phyloP scores from a whole-genome alignment of 2,113 vertebrate genomes.

The Nestor notabilis region DNA sequence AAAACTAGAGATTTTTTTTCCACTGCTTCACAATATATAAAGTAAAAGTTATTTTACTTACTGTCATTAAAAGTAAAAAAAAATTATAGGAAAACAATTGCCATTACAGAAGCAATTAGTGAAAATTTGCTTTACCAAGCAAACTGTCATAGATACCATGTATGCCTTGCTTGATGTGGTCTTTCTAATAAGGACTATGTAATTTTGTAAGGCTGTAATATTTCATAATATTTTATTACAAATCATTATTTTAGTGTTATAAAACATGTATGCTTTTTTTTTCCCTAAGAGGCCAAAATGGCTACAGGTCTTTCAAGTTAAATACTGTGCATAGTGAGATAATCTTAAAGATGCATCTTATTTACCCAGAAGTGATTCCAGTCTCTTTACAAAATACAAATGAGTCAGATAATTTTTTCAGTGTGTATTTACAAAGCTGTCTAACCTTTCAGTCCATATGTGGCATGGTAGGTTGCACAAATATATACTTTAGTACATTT shows the following conservation, averaged over 20 bases:
- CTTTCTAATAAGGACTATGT: background rate
- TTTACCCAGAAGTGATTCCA: slow-evolving; percentile 51
- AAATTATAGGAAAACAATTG: background rate
- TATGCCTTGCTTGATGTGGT: background rate
- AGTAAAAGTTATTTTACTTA: background rate
- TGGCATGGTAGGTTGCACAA: slow-evolving; percentile 9
- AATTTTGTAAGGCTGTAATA: background rate
- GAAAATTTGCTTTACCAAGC: background rate
- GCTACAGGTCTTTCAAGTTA: slow-evolving; percentile 64
- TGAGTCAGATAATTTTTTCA: slow-evolving; percentile 38
- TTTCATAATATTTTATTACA: slow-evolving; percentile 25
- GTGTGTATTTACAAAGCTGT: slow-evolving; percentile 28
- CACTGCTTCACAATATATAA: background rate
- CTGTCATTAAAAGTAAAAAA: background rate
- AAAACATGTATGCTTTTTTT: slow-evolving; percentile 64
- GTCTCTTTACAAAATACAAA: slow-evolving; percentile 58
- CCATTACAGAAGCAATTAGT: background rate
- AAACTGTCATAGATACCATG: background rate
- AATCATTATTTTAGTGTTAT: slow-evolving; percentile 50
- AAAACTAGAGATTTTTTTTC: background rate
- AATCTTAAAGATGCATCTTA: slow-evolving; percentile 59
- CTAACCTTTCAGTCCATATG: slow-evolving; percentile 18
- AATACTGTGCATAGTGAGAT: slow-evolving; percentile 37
- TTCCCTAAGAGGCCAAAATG: slow-evolving; percentile 50
- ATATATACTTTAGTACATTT: slow-evolving; percentile 4